Conservation (phyloP, 2,888 invertebrate genomes). For the Lysandra coridon region DNA sequence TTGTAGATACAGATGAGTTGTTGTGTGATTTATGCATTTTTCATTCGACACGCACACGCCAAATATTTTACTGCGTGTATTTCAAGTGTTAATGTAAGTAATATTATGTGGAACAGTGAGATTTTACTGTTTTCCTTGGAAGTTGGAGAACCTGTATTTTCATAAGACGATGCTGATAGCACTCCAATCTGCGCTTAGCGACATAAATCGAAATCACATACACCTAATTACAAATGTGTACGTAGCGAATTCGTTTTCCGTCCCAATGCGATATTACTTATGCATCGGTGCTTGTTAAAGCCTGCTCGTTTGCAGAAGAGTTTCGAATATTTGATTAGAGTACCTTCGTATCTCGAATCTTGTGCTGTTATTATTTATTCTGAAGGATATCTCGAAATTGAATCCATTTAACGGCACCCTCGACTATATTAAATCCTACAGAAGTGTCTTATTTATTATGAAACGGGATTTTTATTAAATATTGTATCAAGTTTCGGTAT, state of each 20-base stretch:
- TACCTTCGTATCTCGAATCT: slow-evolving; percentile 57
- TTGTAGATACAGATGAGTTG: slow-evolving; percentile 23
- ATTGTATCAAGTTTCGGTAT: neutral
- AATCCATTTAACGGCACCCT: slow-evolving; percentile 22
- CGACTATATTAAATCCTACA: slow-evolving; percentile 21
- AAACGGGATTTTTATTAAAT: neutral
- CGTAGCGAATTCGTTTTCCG: slow-evolving; percentile 50
- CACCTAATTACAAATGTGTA: slow-evolving; percentile 9
- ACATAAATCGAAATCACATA: neutral
- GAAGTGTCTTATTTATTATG: slow-evolving; percentile 13
- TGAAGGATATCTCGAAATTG: slow-evolving; percentile 31
- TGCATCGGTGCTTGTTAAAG: slow-evolving; percentile 59
- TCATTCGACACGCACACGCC: neutral
- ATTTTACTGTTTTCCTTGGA: neutral
- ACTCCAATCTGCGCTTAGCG: neutral
- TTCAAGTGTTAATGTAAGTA: neutral
- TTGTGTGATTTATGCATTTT: slow-evolving; percentile 21
- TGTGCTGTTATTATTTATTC: slow-evolving; percentile 48
- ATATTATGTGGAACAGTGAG: neutral
- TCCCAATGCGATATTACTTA: slow-evolving; percentile 71
- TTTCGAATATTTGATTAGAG: slow-evolving; percentile 74
- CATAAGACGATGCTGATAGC: neutral
- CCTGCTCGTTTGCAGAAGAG: slow-evolving; percentile 63
- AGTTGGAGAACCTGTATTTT: neutral
- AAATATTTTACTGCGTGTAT: neutral